A percentile compares a stretch with the other conserved stretches of the same genome.
phyloP scores from a whole-genome alignment of 2,888 invertebrate genomes.

The Synanthedon andrenaeformis region DNA sequence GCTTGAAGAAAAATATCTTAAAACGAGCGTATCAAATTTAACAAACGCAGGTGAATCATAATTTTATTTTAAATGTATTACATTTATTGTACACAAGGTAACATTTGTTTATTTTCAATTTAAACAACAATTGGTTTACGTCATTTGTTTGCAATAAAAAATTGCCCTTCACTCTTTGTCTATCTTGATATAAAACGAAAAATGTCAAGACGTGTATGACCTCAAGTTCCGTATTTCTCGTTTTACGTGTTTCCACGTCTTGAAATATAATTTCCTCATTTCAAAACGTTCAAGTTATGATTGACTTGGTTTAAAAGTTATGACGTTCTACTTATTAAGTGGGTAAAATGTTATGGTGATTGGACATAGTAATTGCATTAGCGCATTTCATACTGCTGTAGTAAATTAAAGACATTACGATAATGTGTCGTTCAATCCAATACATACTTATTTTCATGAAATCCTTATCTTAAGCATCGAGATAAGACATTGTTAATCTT shows the following conservation, averaged over 20 bases:
- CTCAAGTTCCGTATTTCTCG: slow-evolving; percentile 38
- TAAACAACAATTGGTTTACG: slow-evolving; percentile 4
- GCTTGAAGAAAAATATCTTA: slow-evolving; percentile 50
- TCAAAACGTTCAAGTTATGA: background rate
- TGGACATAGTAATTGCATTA: slow-evolving; percentile 27
- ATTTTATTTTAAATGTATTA: background rate
- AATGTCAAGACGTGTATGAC: slow-evolving; percentile 59
- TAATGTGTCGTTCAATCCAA: too few species aligned
- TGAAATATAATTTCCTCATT: slow-evolving; percentile 2
- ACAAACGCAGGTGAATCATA: background rate
- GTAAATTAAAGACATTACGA: background rate
- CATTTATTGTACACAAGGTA: slow-evolving; percentile 26
- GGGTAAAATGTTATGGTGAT: slow-evolving; percentile 41
- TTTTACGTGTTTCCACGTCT: slow-evolving; percentile 18
- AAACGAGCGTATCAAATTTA: slow-evolving; percentile 14
- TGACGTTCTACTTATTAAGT: slow-evolving; percentile 31
- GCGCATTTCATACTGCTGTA: background rate
- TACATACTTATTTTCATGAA: too few species aligned
- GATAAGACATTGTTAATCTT: too few species aligned
- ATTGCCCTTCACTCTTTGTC: slow-evolving; percentile 42
- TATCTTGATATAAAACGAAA: slow-evolving; percentile 35
- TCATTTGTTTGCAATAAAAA: slow-evolving; percentile 17
- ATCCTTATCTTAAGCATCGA: too few species aligned
- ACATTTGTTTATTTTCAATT: slow-evolving; percentile 9
- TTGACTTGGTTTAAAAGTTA: slow-evolving; percentile 1